Evolutionary conservation across 1,140 invertebrate genomes (phyloP), one percentile per base, ranked within the genome.

Genomic region (Zaprionus ghesquierei): DNA sequence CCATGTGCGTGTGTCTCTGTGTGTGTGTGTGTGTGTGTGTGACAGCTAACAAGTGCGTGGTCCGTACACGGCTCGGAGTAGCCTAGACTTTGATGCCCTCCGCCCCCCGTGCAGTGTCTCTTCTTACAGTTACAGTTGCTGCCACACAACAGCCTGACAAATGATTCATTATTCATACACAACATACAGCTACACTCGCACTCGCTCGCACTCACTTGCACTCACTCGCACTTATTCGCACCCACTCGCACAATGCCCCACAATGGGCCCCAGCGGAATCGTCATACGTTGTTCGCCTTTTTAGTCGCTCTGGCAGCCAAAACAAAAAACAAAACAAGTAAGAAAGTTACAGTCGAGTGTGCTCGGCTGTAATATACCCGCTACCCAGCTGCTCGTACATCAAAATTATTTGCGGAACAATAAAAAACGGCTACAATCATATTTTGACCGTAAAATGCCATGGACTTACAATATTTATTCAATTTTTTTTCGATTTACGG

Each of bases 91-190:
- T 5, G 6, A 5, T n/a, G 13, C 35, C 35, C 35, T 15, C 35
- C 20, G 75, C 75, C 70, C 70, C 72, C 56, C 66, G 68, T 86
- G 76, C 71, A 77, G 29, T 69, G 76, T 76, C 82, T 86, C 61
- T 59, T 68, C 70, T 79, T 38, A 64, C 62, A 64, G 46, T 23
- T 41, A 53, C 55, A 5, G 41, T 22, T 18, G 22, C 41, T 46
- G 38, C 71, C 60, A 62, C 31, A 74, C 59, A 82, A 79, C 61
- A 73, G 65, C 59, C 79, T 66, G 75, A 74, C 84, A 87, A 87
- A 87, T 87, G 84, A 87, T 87, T 82, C 79, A 87, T 87, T 87
- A 87, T 87, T 89, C 82, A 87, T 87, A 87, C 46, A 76, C 50
- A 75, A 54, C 46, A 33, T 27, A 62, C 50, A 69, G 29, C 10